Base-by-base conservation (phyloP, 1,140 invertebrate species). In the Phortica variegata region DNA sequence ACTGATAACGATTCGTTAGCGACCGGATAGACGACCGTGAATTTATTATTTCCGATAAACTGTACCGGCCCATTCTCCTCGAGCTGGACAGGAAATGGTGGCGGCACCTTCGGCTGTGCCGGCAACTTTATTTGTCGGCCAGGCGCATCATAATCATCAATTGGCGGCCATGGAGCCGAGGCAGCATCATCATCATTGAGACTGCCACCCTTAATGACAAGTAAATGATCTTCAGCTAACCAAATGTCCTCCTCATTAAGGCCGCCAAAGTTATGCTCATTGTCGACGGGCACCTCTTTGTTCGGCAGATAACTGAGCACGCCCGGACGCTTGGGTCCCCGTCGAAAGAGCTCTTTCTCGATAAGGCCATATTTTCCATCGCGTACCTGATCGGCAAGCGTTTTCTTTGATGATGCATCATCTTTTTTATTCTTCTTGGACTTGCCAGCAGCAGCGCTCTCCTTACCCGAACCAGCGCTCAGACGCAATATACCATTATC, bases 291-390 rank as follows among this genome's bases (percentile, higher is more conserved):
- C 2, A 88, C 87, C 61, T 92, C 89, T 0, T 85, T 79, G 63
- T 92, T 91, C 1, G 81, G 75, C 12, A 83, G 80, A 62, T 93
- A 93, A 61, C 88, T 91, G 4, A 93, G 79, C 13, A 93, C 84
- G 1, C 90, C 90, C 0, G 89, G 89, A 33, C 87, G 77, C 61
- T 86, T 84, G 2, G 85, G 82, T 6, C 79, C 76, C 7, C 82
- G 80, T 0, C 81, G 63, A 63, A 89, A 90, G 39, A 93, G 81
- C 76, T 93, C 90, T 65, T 87, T 87, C 60, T 93, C 89, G 52
- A 94, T 90, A 0, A 93, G 77, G 2, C 89, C 90, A 70, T 94
- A 94, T 77, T 92, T 93, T 8, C 90, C 90, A 62, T 92, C 90
- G 34, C 87, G 85, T 40, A 92, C 88, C 77, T 92, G 89, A 73